Conservation (phyloP, 1,140 invertebrate genomes). For the Gryon sp. region DNA sequence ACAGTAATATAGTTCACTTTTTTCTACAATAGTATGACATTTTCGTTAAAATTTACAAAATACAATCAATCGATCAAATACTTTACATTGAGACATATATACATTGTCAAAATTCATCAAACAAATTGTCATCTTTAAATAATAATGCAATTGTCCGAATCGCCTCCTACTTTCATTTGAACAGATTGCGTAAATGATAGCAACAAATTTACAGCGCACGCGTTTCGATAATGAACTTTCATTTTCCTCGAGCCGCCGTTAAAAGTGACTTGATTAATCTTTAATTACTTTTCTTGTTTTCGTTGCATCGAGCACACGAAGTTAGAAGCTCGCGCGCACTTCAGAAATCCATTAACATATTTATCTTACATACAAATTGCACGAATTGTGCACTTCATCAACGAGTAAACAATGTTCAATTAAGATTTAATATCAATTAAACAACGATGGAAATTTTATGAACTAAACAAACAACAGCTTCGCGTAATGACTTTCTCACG, state of each 20-base stretch:
- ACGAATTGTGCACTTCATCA: conserved; percentile 34
- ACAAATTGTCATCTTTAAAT: too few relatives aligned
- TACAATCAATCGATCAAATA: too few relatives aligned
- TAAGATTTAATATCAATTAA: conserved; percentile 43
- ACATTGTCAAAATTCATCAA: too few relatives aligned
- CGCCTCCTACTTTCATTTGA: too few relatives aligned
- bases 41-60: too few relatives aligned
- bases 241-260: conserved; percentile 51
- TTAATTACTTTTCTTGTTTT: conserved; percentile 52
- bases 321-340: conserved; percentile 25
- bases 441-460: conserved; percentile 18
- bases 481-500: too few relatives aligned
- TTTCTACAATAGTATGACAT: too few relatives aligned
- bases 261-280: conserved; percentile 55
- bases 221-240: conserved; percentile 59
- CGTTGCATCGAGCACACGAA: conserved; percentile 30
- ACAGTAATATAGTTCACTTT: conserved; percentile 24
- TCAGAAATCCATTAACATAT: conserved; percentile 41
- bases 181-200: conserved; percentile 37
- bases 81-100: too few relatives aligned
- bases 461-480: conserved; percentile 9
- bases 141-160: too few relatives aligned
- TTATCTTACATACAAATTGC: conserved; percentile 44
- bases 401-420: conserved; percentile 46
- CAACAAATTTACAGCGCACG: conserved; percentile 28